Evolutionary conservation across 2,888 invertebrate genomes (phyloP), one percentile per base, ranked within the genome.

Genomic region (Xylophagus ater): DNA sequence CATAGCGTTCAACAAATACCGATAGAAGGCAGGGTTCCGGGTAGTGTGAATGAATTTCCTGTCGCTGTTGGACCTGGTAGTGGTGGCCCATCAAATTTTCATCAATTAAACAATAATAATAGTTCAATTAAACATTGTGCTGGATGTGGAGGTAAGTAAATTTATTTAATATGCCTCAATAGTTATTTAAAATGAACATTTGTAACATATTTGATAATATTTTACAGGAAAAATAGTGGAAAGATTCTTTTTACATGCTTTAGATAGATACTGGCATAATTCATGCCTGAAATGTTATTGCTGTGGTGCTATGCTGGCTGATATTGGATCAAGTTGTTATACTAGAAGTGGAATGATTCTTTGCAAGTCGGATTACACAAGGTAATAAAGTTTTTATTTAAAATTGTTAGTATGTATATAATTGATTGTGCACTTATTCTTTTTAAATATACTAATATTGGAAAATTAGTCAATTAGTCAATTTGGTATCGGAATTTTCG

Each of bases 211-310:
- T n/a, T n/a, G n/a, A n/a, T n/a, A n/a, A n/a, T 12, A n/a, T 34
- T 42, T 41, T 37, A 17, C 43, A 51, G 54, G 53, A 42, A 81
- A 85, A 70, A 90, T 90, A 59, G 76, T 82, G 51, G 89, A 90
- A 69, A 73, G 89, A 65, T 89, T 81, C 70, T 76, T 89, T 49
- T 73, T 90, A 46, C 82, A 85, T 68, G 88, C 89, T 51, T 71
- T 89, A 59, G 90, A 90, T 71, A 73, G 87, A 60, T 89, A 87
- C 68, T 92, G 90, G 90, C 90, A 92, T 70, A 86, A 87, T 69
- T 78, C 80, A 52, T 92, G 92, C 66, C 76, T 90, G 55, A 90
- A 90, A 69, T 92, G 92, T 72, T 77, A 84, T 57, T 85, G 81
- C 67, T 92, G 92, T 64, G 79, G 79, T 47, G 81, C 83, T 49